phyloP scores from a whole-genome alignment of 2,888 invertebrate species.

The Mystacides longicornis region DNA sequence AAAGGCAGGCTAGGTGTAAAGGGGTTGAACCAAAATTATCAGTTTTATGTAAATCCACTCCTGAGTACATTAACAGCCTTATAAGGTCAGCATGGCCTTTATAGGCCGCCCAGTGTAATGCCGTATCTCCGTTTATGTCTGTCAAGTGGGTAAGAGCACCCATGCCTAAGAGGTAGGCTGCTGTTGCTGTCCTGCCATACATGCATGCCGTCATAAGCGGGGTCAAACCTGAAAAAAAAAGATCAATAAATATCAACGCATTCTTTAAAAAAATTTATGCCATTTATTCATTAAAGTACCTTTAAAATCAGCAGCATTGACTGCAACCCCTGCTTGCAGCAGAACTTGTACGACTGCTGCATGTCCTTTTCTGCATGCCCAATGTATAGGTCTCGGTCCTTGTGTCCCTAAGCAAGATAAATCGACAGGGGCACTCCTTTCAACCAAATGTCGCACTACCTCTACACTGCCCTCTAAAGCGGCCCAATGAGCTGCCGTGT shows the following conservation, averaged over 20 bases:
- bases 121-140: constrained; percentile 89
- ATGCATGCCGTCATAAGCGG: constrained; percentile 89
- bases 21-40: constrained; percentile 92
- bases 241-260: neutral
- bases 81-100: constrained; percentile 88
- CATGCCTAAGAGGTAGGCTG: constrained; percentile 84
- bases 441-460: constrained; percentile 79
- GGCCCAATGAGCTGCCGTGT: constrained; percentile 90
- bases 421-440: constrained; percentile 76
- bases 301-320: constrained; percentile 86
- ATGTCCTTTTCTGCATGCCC: constrained; percentile 91
- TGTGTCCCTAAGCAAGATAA: constrained; percentile 81
- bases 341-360: constrained; percentile 78
- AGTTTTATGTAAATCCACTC: constrained; percentile 80
- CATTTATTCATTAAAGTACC: constrained; percentile 34
- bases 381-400: constrained; percentile 86
- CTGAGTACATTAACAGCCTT: constrained; percentile 81
- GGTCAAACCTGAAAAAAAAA: constrained; percentile 54
- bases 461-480: constrained; percentile 86
- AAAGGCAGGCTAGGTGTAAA: constrained; percentile 80
- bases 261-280: neutral
- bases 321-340: constrained; percentile 74
- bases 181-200: constrained; percentile 86
- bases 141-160: constrained; percentile 79
- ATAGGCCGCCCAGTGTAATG: constrained; percentile 91